Conservation (phyloP, 2,113 vertebrate genomes). For the Nesogale talazaci region DNA sequence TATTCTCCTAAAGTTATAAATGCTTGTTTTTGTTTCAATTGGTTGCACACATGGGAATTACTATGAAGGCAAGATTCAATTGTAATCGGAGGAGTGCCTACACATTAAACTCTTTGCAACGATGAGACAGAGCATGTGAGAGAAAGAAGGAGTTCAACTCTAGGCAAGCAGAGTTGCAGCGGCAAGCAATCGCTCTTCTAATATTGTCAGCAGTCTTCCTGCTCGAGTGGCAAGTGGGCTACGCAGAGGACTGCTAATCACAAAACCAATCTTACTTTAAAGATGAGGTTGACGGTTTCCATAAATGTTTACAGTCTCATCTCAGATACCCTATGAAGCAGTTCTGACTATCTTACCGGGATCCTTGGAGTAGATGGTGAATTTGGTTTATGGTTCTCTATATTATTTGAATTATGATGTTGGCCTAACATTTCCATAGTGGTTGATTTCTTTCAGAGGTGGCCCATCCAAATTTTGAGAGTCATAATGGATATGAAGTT, state of each 20-base stretch:
- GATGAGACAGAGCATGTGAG: neutral
- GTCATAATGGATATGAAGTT: no score
- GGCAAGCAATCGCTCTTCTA: no score
- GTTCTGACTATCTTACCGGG: no score
- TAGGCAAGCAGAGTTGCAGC: accelerated
- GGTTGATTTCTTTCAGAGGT: neutral
- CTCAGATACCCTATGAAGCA: no score
- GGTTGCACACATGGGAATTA: neutral
- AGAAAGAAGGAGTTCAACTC: neutral
- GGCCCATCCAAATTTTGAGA: no score
- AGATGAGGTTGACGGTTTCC: no score
- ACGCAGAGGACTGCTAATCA: neutral
- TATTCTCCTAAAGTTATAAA: constrained; percentile 39
- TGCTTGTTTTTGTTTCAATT: neutral
- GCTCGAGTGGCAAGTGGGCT: neutral
- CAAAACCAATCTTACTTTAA: no score
- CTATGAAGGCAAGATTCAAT: constrained; percentile 48
- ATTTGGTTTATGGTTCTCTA: no score
- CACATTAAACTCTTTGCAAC: constrained; percentile 1
- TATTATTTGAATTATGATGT: no score
- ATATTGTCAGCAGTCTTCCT: neutral
- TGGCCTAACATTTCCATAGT: neutral
- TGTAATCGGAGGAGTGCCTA: neutral
- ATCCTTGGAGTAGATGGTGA: no score
- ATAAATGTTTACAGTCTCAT: no score